Percentiles rank a stretch among this genome's conserved stretches.
phyloP scores from a whole-genome alignment of 2,888 invertebrate species.

The Nomada flava region DNA sequence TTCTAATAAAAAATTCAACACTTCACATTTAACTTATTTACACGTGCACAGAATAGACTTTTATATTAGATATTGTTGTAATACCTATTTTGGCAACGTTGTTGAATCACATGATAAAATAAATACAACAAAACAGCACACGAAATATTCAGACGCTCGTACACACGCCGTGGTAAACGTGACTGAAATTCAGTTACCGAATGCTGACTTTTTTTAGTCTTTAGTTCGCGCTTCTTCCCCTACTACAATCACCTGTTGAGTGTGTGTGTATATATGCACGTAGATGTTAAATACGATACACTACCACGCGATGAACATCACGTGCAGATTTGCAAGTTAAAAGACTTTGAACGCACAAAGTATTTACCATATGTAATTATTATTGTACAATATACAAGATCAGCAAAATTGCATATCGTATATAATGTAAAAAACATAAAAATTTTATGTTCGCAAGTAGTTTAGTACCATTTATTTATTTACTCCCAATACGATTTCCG shows the following conservation, averaged over 20 bases:
- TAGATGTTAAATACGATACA: not conserved
- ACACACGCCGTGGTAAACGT: conserved; percentile 21
- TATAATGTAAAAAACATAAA: too few relatives aligned
- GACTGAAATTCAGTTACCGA: conserved; percentile 39
- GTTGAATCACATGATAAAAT: conserved; percentile 20
- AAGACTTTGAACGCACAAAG: too few relatives aligned
- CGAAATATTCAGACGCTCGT: not conserved
- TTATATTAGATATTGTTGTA: not conserved
- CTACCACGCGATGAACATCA: too few relatives aligned
- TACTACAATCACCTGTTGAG: conserved; percentile 55
- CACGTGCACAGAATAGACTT: not conserved
- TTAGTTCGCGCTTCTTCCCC: conserved; percentile 52
- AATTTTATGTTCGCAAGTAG: not conserved
- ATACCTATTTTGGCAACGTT: conserved; percentile 4
- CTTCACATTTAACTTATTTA: not conserved
- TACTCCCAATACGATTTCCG: too few relatives aligned
- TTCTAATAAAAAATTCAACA: conserved; percentile 3
- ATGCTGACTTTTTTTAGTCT: conserved; percentile 37
- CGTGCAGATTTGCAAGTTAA: too few relatives aligned
- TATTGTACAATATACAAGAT: too few relatives aligned
- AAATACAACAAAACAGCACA: not conserved
- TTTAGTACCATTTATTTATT: not conserved
- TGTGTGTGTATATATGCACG: conserved; percentile 17
- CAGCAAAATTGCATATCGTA: too few relatives aligned
- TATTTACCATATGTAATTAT: too few relatives aligned